Evolutionary conservation across 2,888 invertebrate species (phyloP).

Genomic region (Morpho achilles): DNA sequence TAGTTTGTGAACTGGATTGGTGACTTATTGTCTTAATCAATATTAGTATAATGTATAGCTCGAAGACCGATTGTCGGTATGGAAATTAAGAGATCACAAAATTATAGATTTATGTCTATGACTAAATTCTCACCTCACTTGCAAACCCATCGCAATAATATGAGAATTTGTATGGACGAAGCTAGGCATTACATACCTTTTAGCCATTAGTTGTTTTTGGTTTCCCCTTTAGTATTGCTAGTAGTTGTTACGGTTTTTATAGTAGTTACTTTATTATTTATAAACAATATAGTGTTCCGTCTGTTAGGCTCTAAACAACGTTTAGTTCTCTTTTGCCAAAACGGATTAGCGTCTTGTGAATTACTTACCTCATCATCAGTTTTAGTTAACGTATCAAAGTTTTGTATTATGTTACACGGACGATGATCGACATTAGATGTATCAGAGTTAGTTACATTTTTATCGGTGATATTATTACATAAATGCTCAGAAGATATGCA

Average conservation of each 20-base stretch:
- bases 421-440: slow-evolving; percentile 40
- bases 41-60: slow-evolving; percentile 17
- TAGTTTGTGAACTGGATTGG: slow-evolving; percentile 20
- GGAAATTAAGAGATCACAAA: slow-evolving; percentile 50
- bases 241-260: slow-evolving; percentile 44
- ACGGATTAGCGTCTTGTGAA: slow-evolving; percentile 68
- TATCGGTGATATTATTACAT: slow-evolving; percentile 14
- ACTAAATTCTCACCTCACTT: slow-evolving; percentile 60
- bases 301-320: slow-evolving; percentile 67
- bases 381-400: slow-evolving; percentile 43
- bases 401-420: slow-evolving; percentile 38
- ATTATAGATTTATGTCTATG: slow-evolving; percentile 48
- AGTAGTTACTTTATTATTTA: slow-evolving; percentile 68
- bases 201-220: slow-evolving; percentile 36
- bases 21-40: slow-evolving; percentile 10
- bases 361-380: slow-evolving; percentile 58
- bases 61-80: slow-evolving; percentile 24
- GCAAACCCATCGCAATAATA: slow-evolving; percentile 65
- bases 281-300: slow-evolving; percentile 71
- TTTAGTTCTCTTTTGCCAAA: slow-evolving; percentile 68
- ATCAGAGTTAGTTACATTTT: slow-evolving; percentile 37
- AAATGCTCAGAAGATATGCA: slow-evolving; percentile 12
- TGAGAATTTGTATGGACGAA: slow-evolving; percentile 53
- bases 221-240: slow-evolving; percentile 33
- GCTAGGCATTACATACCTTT: slow-evolving; percentile 33